Percentiles rank a stretch among this genome's conserved stretches.
These are phyloP conservation scores for Drosophila mimetica DNA, from an alignment of 2,888 invertebrate species.

Conservation along the genomic window DNA sequence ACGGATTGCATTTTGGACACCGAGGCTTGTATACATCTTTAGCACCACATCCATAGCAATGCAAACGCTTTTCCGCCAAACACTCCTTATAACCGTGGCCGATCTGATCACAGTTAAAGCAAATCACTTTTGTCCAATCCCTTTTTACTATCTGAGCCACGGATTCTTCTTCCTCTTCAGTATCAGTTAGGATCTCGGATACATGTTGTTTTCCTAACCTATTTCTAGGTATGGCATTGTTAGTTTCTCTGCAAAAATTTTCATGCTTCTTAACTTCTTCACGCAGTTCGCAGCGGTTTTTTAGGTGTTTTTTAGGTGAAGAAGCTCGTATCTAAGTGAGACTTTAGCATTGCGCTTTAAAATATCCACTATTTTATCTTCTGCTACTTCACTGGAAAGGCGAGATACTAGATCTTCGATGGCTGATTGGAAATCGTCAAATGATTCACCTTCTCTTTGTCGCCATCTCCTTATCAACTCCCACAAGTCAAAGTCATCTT, in stretches of 20 bases:
- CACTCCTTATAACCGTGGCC: background rate
- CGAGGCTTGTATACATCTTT: background rate
- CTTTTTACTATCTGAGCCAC: too few relatives aligned
- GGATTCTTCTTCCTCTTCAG: too few relatives aligned
- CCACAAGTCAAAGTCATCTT: constrained; percentile 2
- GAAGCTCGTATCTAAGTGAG: constrained; percentile 1
- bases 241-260: constrained; percentile 7
- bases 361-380: background rate
- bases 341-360: constrained; percentile 1
- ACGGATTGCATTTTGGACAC: background rate
- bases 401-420: background rate
- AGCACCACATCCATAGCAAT: constrained; percentile 1
- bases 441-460: constrained; percentile 4
- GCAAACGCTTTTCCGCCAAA: background rate
- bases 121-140: too few relatives aligned
- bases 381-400: background rate
- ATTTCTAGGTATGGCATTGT: background rate
- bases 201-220: background rate
- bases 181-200: too few relatives aligned
- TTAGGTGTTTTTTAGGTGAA: background rate
- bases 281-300: background rate
- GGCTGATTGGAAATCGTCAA: constrained; percentile 6
- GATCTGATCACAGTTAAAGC: too few relatives aligned
- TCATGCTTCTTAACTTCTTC: too few relatives aligned
- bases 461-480: constrained; percentile 4